A percentile compares a stretch with the other conserved stretches of the same genome.
phyloP scores from a whole-genome alignment of 2,113 vertebrate genomes.

The Aphelocoma coerulescens region DNA sequence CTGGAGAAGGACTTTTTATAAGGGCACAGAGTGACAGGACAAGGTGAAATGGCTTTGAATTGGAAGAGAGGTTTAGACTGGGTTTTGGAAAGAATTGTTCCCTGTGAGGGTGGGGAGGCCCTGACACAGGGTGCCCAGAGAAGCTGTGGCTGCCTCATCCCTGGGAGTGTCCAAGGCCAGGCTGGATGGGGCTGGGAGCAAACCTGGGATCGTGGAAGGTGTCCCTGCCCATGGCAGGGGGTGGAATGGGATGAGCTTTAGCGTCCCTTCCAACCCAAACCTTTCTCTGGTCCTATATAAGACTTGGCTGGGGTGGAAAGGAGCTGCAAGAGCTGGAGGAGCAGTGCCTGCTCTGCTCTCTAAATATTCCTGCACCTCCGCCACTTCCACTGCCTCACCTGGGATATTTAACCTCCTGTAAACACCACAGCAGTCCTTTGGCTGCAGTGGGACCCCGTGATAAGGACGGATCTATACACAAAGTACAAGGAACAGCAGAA shows the following conservation, averaged over 20 bases:
- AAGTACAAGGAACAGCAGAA: fast-evolving
- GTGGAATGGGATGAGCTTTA: neutral
- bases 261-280: neutral
- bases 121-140: neutral
- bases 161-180: neutral
- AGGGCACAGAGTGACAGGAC: neutral
- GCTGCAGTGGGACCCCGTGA: neutral
- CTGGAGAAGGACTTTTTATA: neutral
- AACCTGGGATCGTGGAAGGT: neutral
- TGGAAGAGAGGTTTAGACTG: neutral
- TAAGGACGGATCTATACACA: neutral
- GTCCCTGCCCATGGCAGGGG: neutral
- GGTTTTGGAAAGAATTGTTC: neutral
- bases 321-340: neutral
- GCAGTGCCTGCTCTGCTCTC: neutral
- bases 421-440: neutral
- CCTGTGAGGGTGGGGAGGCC: neutral
- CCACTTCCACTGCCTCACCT: neutral
- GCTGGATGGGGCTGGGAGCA: neutral
- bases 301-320: neutral
- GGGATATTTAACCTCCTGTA: neutral
- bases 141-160: neutral
- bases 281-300: neutral
- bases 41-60: neutral
- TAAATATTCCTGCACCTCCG: neutral